Evolutionary conservation across 1,140 invertebrate genomes (phyloP).

Genomic region (Uloborus diversus): DNA sequence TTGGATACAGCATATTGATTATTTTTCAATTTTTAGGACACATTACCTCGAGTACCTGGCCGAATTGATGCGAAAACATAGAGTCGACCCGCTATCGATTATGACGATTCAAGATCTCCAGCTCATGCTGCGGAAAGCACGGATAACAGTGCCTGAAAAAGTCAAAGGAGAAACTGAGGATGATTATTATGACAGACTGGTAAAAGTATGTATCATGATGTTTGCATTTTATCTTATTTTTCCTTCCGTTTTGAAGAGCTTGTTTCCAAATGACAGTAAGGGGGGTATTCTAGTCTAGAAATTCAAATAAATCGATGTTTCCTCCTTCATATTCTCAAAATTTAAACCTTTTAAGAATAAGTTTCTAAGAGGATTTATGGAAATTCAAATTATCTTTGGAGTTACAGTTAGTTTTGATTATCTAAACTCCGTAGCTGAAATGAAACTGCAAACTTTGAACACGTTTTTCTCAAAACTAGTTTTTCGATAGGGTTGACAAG

Average conservation of each 20-base stretch:
- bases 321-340: too few relatives aligned
- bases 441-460: too few relatives aligned
- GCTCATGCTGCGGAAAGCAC: conserved; percentile 76
- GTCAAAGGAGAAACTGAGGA: conserved; percentile 45
- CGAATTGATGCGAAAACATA: conserved; percentile 74
- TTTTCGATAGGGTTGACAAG: too few relatives aligned
- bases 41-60: conserved; percentile 92
- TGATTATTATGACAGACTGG: conserved; percentile 39
- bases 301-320: too few relatives aligned
- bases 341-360: too few relatives aligned
- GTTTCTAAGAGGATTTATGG: too few relatives aligned
- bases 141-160: conserved; percentile 35
- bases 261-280: not conserved
- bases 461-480: too few relatives aligned
- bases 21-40: conserved; percentile 78
- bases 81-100: conserved; percentile 79
- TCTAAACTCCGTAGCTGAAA: not conserved
- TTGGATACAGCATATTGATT: too few relatives aligned
- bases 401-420: too few relatives aligned
- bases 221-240: not conserved
- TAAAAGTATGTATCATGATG: not conserved
- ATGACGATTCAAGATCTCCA: conserved; percentile 83
- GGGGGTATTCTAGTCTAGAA: too few relatives aligned
- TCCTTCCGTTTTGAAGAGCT: not conserved
- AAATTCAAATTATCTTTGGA: too few relatives aligned